Evolutionary conservation across 2,113 vertebrate species (phyloP).

Genomic region (Zosterops borbonicus): DNA sequence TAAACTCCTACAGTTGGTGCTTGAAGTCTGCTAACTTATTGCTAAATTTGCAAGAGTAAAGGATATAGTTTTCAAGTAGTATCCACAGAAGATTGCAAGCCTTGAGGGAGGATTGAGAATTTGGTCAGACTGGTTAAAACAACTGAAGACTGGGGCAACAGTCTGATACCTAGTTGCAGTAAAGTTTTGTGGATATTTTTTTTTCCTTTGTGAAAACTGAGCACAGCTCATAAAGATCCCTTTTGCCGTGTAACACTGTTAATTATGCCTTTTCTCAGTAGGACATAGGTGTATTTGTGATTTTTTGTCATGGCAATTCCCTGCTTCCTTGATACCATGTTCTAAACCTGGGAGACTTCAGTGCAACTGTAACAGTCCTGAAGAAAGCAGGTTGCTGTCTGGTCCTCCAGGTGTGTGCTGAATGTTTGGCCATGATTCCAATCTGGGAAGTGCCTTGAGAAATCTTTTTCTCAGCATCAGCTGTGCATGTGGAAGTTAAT

Average conservation of each 20-base stretch:
- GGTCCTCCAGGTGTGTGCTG: rapidly evolving
- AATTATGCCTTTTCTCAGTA: background rate
- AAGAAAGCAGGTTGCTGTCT: background rate
- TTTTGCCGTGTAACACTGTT: background rate
- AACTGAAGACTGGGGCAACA: background rate
- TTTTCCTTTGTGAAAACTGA: background rate
- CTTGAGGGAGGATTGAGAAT: background rate
- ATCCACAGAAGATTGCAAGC: background rate
- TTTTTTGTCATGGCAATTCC: background rate
- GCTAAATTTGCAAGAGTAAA: background rate
- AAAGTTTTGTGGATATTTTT: background rate
- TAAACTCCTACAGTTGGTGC: background rate
- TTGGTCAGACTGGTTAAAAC: background rate
- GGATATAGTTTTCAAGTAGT: background rate
- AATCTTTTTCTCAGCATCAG: background rate
- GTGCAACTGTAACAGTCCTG: background rate
- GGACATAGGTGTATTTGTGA: background rate
- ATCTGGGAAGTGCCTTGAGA: background rate
- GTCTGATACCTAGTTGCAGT: background rate
- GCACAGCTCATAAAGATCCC: background rate
- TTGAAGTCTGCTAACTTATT: background rate
- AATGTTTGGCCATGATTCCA: background rate
- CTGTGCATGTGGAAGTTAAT: background rate
- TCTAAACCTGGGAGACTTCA: background rate
- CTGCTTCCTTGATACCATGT: background rate